A percentile compares a stretch with the other conserved stretches of the same genome.
These are phyloP conservation scores for Myrmecophaga tridactyla DNA, from an alignment of 2,113 vertebrate genomes.

Conservation along the genomic window DNA sequence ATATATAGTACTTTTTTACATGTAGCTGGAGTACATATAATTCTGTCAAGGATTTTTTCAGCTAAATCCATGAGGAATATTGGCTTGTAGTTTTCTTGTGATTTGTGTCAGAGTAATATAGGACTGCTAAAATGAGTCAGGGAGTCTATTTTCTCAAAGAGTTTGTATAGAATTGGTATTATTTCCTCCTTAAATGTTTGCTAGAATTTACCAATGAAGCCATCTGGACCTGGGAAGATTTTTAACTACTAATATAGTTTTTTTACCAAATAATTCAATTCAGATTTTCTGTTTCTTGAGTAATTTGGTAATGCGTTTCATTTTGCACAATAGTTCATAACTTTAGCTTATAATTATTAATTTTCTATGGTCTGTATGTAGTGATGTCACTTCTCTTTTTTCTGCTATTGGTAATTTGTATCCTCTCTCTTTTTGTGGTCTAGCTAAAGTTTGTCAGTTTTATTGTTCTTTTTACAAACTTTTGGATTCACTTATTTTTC, in stretches of 20 bases:
- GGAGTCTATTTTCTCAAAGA: background rate
- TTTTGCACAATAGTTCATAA: background rate
- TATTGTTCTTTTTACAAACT: background rate
- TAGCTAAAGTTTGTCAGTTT: background rate
- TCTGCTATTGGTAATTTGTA: background rate
- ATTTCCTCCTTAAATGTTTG: background rate
- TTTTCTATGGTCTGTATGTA: background rate
- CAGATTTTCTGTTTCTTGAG: conserved; percentile 5
- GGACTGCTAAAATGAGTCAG: background rate
- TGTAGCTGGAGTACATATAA: background rate
- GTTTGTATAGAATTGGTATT: background rate
- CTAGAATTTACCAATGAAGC: background rate
- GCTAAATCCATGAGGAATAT: background rate
- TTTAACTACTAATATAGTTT: background rate
- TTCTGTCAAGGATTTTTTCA: background rate
- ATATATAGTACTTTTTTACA: background rate
- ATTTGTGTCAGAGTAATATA: background rate
- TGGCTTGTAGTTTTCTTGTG: background rate
- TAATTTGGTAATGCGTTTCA: background rate
- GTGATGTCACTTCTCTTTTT: background rate
- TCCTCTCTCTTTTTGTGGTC: background rate
- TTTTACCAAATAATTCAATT: background rate
- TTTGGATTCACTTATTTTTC: background rate
- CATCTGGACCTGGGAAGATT: background rate
- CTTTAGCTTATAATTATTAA: background rate